Conservation (phyloP, 2,113 vertebrate genomes). For the Aythya baeri region DNA sequence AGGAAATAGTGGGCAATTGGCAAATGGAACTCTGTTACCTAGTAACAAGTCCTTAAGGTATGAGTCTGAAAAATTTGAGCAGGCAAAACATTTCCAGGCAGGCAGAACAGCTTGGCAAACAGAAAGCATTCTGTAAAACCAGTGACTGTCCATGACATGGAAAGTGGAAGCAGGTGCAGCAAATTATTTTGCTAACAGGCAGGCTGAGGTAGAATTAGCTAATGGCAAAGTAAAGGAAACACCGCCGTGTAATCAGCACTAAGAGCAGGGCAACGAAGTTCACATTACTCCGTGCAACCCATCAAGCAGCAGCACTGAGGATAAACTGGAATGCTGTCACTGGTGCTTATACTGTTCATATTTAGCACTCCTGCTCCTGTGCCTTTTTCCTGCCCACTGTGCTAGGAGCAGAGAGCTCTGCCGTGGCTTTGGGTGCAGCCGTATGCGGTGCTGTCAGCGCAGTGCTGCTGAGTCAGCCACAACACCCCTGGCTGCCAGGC, state of each 20-base stretch:
- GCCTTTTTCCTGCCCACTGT: neutral
- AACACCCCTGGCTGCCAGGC: neutral
- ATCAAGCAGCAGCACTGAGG: neutral
- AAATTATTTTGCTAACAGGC: constrained; percentile 72
- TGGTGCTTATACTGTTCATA: rapidly evolving
- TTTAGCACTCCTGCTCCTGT: neutral
- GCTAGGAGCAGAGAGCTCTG: neutral
- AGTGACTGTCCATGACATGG: constrained; percentile 58
- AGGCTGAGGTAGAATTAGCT: constrained; percentile 45
- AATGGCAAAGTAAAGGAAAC: constrained; percentile 72
- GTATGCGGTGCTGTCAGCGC: rapidly evolving
- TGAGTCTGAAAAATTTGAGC: constrained; percentile 66
- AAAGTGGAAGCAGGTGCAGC: constrained; percentile 82
- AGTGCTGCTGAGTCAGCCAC: constrained; percentile 11
- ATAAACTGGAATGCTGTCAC: neutral
- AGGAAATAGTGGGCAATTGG: constrained; percentile 91
- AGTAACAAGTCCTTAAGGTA: constrained; percentile 83
- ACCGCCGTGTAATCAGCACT: neutral
- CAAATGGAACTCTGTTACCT: constrained; percentile 87
- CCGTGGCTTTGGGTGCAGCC: rapidly evolving
- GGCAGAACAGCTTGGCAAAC: constrained; percentile 78
- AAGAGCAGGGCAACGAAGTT: constrained; percentile 6
- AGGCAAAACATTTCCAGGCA: constrained; percentile 68
- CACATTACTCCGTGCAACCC: constrained; percentile 31
- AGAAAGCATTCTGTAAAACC: constrained; percentile 75